phyloP scores from a whole-genome alignment of 2,888 invertebrate genomes.

The Drosophila falleni region DNA sequence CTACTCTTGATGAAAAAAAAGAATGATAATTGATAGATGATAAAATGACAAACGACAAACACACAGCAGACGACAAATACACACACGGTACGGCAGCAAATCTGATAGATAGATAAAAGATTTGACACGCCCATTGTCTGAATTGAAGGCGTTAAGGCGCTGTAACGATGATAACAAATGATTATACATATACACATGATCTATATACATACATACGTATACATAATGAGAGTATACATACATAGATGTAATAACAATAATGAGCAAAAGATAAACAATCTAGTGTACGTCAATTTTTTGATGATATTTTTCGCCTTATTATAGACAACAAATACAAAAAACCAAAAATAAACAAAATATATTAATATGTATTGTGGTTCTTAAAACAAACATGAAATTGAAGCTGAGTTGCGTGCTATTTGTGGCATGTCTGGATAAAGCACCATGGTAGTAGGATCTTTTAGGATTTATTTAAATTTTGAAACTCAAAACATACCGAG shows the following conservation, averaged over 20 bases:
- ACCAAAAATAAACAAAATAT: constrained; percentile 15
- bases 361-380: constrained; percentile 29
- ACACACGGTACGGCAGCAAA: constrained; percentile 13
- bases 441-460: constrained; percentile 7
- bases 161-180: constrained; percentile 52
- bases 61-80: constrained; percentile 15
- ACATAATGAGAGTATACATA: constrained; percentile 40
- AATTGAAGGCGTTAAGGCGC: constrained; percentile 38
- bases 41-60: background rate
- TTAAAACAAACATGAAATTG: constrained; percentile 21
- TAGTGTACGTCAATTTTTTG: constrained; percentile 85
- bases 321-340: constrained; percentile 62
- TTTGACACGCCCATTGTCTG: constrained; percentile 32
- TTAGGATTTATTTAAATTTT: constrained; percentile 14
- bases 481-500: constrained; percentile 41
- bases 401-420: constrained; percentile 12
- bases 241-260: constrained; percentile 66
- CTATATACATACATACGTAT: constrained; percentile 34
- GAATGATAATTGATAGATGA: constrained; percentile 5
- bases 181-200: constrained; percentile 60
- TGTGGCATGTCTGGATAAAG: background rate
- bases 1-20: constrained; percentile 34
- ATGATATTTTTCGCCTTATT: constrained; percentile 85
- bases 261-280: constrained; percentile 78
- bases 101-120: constrained; percentile 2